Evolutionary conservation across 2,797 vertebrate genomes (phyloP), one percentile per base, ranked within the genome.

Genomic region (Lepus oiostolus): DNA sequence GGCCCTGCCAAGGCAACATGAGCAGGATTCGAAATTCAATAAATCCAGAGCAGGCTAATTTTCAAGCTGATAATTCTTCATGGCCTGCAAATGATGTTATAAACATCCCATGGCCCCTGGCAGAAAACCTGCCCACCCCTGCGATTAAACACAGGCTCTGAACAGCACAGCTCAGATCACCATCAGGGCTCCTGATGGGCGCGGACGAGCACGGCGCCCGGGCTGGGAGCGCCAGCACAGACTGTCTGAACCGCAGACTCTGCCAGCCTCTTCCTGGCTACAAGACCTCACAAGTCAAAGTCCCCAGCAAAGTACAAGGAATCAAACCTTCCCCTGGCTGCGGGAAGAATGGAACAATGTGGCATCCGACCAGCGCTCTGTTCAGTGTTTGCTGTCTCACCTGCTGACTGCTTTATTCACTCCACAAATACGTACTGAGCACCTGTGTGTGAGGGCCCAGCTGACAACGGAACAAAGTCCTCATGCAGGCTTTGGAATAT

Each of bases 181-280:
- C 5, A 4, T 0, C 42, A 47, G 42, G 42, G 42, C 42, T 47
- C 42, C 42, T 47, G 42, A 9, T 35, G 30, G 50, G 42, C 1
- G 0, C 8, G n/a, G 16, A 58, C 24, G 52, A 10, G 3, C 0
- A 1, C 10, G 9, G 75, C 9, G 2, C 5, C 0, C 6, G 0
- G 47, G 54, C 65, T 68, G 7, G 50, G 63, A n/a, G 58, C n/a
- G 17, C 0, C 11, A 13, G 28, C 50, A 50, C 85, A 0, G 6
- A 47, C 42, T 47, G 42, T 47, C 42, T 8, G 42, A 47, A 47
- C 42, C 1, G 42, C 8, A 47, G 42, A 47, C 42, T 10, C 42
- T 47, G 28, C 4, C 76, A 38, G 38, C 47, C 47, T 10, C 62
- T 10, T 11, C 32, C 42, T 4, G 11, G 32, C 42, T 5, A 5